Evolutionary conservation across 2,888 invertebrate genomes (phyloP).

Genomic region (Agrochola macilenta): DNA sequence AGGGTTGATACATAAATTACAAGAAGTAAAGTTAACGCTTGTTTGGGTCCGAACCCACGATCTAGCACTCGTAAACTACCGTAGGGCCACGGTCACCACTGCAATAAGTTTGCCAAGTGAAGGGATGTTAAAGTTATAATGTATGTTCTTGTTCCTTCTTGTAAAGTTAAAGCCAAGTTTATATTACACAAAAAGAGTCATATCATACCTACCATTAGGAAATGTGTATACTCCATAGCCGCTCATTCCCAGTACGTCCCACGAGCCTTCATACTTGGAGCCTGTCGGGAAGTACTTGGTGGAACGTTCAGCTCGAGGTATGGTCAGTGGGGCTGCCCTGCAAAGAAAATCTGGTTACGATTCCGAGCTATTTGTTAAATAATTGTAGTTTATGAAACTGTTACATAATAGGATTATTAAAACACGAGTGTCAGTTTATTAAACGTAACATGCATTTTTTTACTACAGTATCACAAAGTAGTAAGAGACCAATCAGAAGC

Average conservation of each 20-base stretch:
- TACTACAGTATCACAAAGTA: too few species aligned
- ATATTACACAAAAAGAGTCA: background rate
- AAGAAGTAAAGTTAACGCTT: background rate
- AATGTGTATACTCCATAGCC: constrained; percentile 91
- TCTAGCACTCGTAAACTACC: background rate
- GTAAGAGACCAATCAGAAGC: too few species aligned
- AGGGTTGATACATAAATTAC: background rate
- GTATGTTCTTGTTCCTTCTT: background rate
- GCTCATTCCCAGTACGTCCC: constrained; percentile 91
- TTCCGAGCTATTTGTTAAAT: background rate
- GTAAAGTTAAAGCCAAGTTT: background rate
- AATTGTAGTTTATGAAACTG: background rate
- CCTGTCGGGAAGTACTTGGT: constrained; percentile 87
- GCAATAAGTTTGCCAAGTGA: too few species aligned
- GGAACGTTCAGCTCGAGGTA: constrained; percentile 79
- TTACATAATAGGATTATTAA: background rate
- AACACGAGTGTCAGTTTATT: background rate
- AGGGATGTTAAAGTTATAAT: background rate
- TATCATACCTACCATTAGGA: constrained; percentile 87
- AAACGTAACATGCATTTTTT: too few species aligned
- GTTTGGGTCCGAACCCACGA: background rate
- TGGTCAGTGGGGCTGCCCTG: constrained; percentile 78
- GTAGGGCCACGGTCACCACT: background rate
- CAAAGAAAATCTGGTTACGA: background rate
- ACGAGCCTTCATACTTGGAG: constrained; percentile 91